Evolutionary conservation across 1,140 invertebrate genomes (phyloP).

Genomic region (Lepidostoma basale): DNA sequence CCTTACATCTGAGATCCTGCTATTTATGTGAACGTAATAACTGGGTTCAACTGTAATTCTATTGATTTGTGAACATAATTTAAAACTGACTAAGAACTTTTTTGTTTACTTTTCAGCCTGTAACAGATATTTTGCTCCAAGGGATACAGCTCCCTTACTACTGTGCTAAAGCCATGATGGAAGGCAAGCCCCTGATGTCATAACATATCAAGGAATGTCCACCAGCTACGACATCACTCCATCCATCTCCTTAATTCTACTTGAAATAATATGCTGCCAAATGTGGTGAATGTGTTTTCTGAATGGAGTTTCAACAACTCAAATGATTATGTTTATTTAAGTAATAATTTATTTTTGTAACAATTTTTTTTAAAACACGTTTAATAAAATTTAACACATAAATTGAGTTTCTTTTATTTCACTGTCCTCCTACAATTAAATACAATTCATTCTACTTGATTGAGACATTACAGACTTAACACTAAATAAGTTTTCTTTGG

Average conservation of each 20-base stretch:
- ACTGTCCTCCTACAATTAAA: too few relatives aligned
- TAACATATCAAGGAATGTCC: too few relatives aligned
- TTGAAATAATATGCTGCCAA: neutral
- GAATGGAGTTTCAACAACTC: neutral
- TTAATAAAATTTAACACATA: too few relatives aligned
- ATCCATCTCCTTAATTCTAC: too few relatives aligned
- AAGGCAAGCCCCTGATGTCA: conserved; percentile 52
- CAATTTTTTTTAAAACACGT: too few relatives aligned
- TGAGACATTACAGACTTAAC: too few relatives aligned
- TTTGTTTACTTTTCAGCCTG: conserved; percentile 61
- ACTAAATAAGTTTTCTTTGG: too few relatives aligned
- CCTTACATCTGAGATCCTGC: too few relatives aligned
- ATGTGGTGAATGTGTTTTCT: neutral
- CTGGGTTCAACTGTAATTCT: neutral
- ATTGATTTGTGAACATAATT: conserved; percentile 5
- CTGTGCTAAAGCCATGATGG: conserved; percentile 70
- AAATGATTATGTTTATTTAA: neutral
- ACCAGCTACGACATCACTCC: too few relatives aligned
- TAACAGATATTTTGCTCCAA: conserved; percentile 71
- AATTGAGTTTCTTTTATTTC: too few relatives aligned
- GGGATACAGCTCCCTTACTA: conserved; percentile 72
- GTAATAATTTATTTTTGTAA: conserved; percentile 1
- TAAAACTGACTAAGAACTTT: conserved; percentile 1
- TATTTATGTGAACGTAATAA: too few relatives aligned
- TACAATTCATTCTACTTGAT: too few relatives aligned